Evolutionary conservation across 2,888 invertebrate genomes (phyloP).

Genomic region (Conchocele bisecta): DNA sequence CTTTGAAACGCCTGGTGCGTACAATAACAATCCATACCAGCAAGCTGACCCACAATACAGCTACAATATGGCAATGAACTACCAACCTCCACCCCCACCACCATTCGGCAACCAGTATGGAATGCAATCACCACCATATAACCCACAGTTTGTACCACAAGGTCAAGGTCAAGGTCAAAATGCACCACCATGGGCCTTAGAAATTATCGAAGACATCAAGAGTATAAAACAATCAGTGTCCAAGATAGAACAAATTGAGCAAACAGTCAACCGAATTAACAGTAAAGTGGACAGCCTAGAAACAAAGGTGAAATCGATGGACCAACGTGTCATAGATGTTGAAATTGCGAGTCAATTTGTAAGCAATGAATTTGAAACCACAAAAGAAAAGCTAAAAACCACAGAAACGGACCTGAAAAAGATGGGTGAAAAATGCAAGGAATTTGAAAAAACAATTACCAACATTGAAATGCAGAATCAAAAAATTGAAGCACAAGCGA

Average conservation of each 20-base stretch:
- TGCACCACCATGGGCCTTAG: neutral
- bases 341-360: neutral
- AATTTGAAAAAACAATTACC: neutral
- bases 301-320: neutral
- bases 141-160: neutral
- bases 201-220: neutral
- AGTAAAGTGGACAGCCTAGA: neutral
- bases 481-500: neutral
- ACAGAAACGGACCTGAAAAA: neutral
- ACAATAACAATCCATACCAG: neutral
- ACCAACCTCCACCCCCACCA: neutral
- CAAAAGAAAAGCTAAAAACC: neutral
- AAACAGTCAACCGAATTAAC: neutral
- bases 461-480: neutral
- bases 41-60: too few relatives aligned
- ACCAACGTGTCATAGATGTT: neutral
- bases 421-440: neutral
- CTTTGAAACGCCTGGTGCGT: neutral
- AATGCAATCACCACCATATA: neutral
- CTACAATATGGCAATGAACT: too few relatives aligned
- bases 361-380: neutral
- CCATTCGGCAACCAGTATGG: neutral
- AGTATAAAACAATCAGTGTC: neutral
- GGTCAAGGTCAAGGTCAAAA: neutral
- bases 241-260: neutral